These are phyloP conservation scores for Phorcus lineatus DNA, from an alignment of 2,888 invertebrate genomes.

Conservation along the genomic window DNA sequence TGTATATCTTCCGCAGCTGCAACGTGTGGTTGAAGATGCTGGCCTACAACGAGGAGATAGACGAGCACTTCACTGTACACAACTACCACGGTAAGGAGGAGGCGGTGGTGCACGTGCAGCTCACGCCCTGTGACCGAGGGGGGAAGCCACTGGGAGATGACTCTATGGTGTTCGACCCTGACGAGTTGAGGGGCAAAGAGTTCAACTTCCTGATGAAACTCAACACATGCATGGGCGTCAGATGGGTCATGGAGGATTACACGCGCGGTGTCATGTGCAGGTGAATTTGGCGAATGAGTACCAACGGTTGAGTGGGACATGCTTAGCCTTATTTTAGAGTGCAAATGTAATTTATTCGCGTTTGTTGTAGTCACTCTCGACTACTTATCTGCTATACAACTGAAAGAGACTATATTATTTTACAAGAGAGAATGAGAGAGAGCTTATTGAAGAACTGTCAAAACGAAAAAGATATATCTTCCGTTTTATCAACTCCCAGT, in stretches of 20 bases:
- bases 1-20: slow-evolving; percentile 40
- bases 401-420: too few species aligned
- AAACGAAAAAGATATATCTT: too few species aligned
- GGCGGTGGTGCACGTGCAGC: slow-evolving; percentile 56
- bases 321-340: too few species aligned
- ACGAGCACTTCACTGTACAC: slow-evolving; percentile 61
- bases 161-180: slow-evolving; percentile 54
- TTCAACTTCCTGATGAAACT: slow-evolving; percentile 51
- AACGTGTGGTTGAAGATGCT: slow-evolving; percentile 61
- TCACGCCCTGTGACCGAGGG: slow-evolving; percentile 53
- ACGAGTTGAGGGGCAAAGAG: slow-evolving; percentile 51
- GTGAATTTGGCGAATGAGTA: slow-evolving; percentile 34
- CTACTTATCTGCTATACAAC: too few species aligned
- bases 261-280: slow-evolving; percentile 57
- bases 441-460: too few species aligned
- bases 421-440: too few species aligned
- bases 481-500: too few species aligned
- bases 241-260: slow-evolving; percentile 56
- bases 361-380: too few species aligned
- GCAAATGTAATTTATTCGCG: too few species aligned
- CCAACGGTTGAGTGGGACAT: too few species aligned
- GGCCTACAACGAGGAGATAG: slow-evolving; percentile 58
- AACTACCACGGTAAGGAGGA: slow-evolving; percentile 64
- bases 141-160: slow-evolving; percentile 48
- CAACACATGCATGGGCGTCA: slow-evolving; percentile 52